Evolutionary conservation across 37 sponge, comb jelly and placozoan species (phyloP).

Genomic region (Aplysina aerophoba): DNA sequence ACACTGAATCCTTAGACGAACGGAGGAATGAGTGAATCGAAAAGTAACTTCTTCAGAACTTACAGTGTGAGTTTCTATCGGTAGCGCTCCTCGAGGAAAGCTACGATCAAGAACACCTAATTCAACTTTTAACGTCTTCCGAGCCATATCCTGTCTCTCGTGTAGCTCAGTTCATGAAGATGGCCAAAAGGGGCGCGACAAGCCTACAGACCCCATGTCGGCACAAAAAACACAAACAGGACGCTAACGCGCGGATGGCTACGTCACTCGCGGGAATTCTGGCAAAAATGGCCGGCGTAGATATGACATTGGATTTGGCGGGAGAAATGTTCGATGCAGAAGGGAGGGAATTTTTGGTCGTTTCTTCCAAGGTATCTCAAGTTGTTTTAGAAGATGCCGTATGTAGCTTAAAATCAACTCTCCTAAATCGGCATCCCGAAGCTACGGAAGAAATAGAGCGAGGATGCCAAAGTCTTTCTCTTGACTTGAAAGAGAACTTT

Average conservation of each 20-base stretch:
- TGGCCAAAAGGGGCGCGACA: not conserved
- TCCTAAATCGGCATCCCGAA: slow-evolving; percentile 53
- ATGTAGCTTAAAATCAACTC: slow-evolving; percentile 24
- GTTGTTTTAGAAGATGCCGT: slow-evolving; percentile 53
- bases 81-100: slow-evolving; percentile 64
- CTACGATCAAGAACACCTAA: slow-evolving; percentile 76
- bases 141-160: slow-evolving; percentile 38
- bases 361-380: slow-evolving; percentile 46
- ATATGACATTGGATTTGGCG: slow-evolving; percentile 13
- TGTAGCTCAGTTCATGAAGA: too few relatives aligned
- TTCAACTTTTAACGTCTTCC: slow-evolving; percentile 53
- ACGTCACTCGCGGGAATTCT: too few relatives aligned
- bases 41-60: slow-evolving; percentile 77
- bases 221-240: not conserved
- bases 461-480: slow-evolving; percentile 24
- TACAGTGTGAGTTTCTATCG: slow-evolving; percentile 62
- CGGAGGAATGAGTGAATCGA: slow-evolving; percentile 50
- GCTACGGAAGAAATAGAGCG: slow-evolving; percentile 39
- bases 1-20: slow-evolving; percentile 59
- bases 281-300: slow-evolving; percentile 11
- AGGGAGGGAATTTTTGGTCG: slow-evolving; percentile 33
- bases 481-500: not conserved
- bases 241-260: not conserved
- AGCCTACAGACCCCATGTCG: not conserved
- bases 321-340: slow-evolving; percentile 51